phyloP scores from a whole-genome alignment of 64 coral and sea anemone genomes.

The Catalaphyllia jardinei region DNA sequence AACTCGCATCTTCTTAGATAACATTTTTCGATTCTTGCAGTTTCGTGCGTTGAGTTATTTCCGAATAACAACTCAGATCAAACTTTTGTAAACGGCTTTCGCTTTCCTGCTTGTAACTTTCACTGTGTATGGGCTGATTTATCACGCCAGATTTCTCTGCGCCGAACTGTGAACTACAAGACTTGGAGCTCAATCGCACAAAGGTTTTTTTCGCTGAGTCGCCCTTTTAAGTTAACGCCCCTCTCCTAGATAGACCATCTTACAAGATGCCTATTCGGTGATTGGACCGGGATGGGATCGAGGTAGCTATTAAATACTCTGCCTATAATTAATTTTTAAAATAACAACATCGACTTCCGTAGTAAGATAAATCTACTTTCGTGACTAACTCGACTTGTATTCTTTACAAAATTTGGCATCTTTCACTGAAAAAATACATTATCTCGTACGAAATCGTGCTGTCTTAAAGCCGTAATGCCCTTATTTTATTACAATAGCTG shows the following conservation, averaged over 20 bases:
- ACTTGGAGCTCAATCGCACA: neutral
- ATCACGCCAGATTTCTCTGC: neutral
- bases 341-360: slow-evolving; percentile 16
- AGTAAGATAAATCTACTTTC: slow-evolving; percentile 14
- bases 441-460: neutral
- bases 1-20: slow-evolving; percentile 8
- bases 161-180: neutral
- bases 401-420: neutral
- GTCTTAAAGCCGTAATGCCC: neutral
- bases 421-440: neutral
- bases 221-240: slow-evolving; percentile 23
- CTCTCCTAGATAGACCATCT: neutral
- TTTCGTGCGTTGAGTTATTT: slow-evolving; percentile 20
- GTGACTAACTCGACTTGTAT: neutral
- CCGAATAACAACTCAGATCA: slow-evolving; percentile 1
- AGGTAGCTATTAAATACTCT: neutral
- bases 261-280: neutral
- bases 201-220: neutral
- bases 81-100: slow-evolving; percentile 14
- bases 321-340: neutral
- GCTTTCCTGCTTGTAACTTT: slow-evolving; percentile 4
- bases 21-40: slow-evolving; percentile 37
- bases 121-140: neutral
- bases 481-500: neutral
- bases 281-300: slow-evolving; percentile 3